A percentile compares a stretch with the other conserved stretches of the same genome.
phyloP scores from a whole-genome alignment of 2,888 invertebrate genomes.

The Xanthia icteritia region DNA sequence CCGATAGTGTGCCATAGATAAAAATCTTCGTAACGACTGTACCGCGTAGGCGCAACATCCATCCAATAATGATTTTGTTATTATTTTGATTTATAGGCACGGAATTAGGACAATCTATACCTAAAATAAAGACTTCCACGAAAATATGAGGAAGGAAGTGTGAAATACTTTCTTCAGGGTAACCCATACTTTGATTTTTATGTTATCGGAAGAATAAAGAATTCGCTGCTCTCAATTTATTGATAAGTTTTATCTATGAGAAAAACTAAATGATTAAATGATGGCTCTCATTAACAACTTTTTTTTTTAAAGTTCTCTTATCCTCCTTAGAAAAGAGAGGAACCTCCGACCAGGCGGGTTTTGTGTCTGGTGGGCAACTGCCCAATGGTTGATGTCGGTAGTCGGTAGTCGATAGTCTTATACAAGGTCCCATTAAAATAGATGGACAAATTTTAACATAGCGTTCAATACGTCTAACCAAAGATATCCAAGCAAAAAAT shows the following conservation, averaged over 20 bases:
- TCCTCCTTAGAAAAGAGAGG: no score
- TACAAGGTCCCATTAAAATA: no score
- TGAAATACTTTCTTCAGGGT: slow-evolving; percentile 16
- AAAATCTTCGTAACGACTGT: slow-evolving; percentile 55
- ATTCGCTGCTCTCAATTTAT: background rate
- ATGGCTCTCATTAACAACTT: no score
- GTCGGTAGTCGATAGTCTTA: no score
- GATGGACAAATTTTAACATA: no score
- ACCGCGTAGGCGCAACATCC: slow-evolving; percentile 45
- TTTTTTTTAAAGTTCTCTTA: no score
- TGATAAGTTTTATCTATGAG: background rate
- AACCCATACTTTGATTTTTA: slow-evolving; percentile 10
- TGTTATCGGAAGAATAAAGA: background rate
- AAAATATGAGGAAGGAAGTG: slow-evolving; percentile 23
- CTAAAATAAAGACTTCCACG: slow-evolving; percentile 28
- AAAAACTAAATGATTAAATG: background rate
- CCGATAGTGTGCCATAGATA: slow-evolving; percentile 58
- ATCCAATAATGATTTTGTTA: slow-evolving; percentile 46
- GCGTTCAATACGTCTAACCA: no score
- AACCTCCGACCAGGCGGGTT: no score
- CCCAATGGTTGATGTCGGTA: no score
- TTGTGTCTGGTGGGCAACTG: no score
- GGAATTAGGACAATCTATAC: slow-evolving; percentile 46
- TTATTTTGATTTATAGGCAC: slow-evolving; percentile 53
- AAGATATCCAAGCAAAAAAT: no score